Evolutionary conservation across 2,797 vertebrate genomes (phyloP).

Genomic region (Emydoidea blandingii): DNA sequence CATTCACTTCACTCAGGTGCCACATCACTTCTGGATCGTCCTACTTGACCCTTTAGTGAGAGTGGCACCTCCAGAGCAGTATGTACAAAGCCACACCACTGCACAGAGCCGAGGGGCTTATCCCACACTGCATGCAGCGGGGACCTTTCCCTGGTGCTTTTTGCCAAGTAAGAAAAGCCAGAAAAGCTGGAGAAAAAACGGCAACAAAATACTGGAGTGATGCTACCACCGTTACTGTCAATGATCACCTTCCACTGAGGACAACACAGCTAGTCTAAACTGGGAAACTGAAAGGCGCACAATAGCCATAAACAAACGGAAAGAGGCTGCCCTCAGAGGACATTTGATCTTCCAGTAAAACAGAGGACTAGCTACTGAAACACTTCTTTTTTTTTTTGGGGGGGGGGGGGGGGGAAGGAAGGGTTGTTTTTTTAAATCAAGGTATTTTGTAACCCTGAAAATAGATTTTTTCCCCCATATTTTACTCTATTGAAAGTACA

Average conservation of each 20-base stretch:
- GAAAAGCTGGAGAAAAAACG: background rate
- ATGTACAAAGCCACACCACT: background rate
- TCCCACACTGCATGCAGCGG: background rate
- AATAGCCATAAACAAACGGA: slow-evolving; percentile 51
- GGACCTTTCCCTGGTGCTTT: background rate
- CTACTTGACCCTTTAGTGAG: fast-evolving
- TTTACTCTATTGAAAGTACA: fast-evolving
- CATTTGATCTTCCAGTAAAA: slow-evolving; percentile 12
- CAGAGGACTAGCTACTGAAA: background rate
- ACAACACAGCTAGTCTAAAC: slow-evolving; percentile 26
- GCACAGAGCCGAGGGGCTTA: fast-evolving
- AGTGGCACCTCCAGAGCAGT: fast-evolving
- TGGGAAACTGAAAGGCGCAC: slow-evolving; percentile 46
- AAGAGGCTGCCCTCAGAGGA: slow-evolving; percentile 16
- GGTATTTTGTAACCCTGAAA: background rate
- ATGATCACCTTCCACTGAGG: slow-evolving; percentile 16
- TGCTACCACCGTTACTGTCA: background rate
- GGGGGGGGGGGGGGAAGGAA: no score
- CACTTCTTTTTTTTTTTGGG: no score
- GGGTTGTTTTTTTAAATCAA: background rate
- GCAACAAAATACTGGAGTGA: background rate
- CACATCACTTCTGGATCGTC: background rate
- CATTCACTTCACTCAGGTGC: background rate
- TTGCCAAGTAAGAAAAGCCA: background rate
- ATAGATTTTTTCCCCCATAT: background rate